A percentile compares a stretch with the other conserved stretches of the same genome.
Evolutionary conservation across 2,888 invertebrate genomes (phyloP).

Genomic region (Portevinia maculata): DNA sequence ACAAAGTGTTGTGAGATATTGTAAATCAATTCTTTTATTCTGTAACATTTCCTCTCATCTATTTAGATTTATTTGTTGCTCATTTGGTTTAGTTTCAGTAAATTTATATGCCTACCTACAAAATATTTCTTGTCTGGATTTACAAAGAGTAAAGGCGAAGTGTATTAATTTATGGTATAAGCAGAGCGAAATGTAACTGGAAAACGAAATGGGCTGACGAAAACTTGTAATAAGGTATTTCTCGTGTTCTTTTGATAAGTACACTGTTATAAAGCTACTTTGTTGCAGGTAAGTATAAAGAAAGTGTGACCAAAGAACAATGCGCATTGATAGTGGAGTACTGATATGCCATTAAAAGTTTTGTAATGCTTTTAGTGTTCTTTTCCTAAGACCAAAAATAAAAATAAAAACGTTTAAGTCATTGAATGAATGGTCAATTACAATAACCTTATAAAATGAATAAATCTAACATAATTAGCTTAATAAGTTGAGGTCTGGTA

Average conservation of each 20-base stretch:
- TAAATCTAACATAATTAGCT: no score
- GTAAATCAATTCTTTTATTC: slow-evolving; percentile 44
- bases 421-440: no score
- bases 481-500: no score
- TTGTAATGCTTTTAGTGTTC: no score
- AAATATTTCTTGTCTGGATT: no score
- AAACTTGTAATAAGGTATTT: slow-evolving; percentile 21
- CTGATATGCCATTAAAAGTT: no score
- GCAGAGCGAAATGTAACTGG: not conserved
- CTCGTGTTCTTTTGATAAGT: not conserved
- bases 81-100: slow-evolving; percentile 9
- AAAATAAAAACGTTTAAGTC: no score
- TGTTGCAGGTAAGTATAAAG: not conserved
- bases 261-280: not conserved
- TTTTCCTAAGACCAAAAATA: no score
- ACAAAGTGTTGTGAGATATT: slow-evolving; percentile 59
- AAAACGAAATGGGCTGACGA: not conserved
- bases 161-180: slow-evolving; percentile 15
- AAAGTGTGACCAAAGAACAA: not conserved
- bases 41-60: not conserved
- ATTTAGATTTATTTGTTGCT: slow-evolving; percentile 35
- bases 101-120: not conserved
- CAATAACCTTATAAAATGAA: no score
- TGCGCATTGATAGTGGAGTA: no score
- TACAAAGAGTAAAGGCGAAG: not conserved